Percentiles rank a stretch among this genome's conserved stretches.
Evolutionary conservation across 2,797 vertebrate genomes (phyloP).

Genomic region (Brachyalestes nurse): DNA sequence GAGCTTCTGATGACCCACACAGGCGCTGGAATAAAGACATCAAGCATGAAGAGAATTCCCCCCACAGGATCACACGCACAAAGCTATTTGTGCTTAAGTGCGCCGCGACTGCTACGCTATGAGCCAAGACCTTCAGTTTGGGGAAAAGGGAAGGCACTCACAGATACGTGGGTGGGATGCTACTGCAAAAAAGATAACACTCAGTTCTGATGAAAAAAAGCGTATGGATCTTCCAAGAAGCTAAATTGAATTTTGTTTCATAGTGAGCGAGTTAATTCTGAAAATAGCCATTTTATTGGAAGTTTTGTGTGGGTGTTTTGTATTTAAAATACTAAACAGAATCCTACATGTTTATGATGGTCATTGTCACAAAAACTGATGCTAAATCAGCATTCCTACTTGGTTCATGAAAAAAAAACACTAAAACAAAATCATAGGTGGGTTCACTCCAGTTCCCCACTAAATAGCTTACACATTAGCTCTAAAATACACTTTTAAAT

Average conservation of each 20-base stretch:
- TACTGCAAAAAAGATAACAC: slow-evolving; percentile 20
- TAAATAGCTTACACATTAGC: too few relatives aligned
- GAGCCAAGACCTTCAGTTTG: slow-evolving; percentile 44
- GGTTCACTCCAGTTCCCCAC: too few relatives aligned
- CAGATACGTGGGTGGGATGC: slow-evolving; percentile 31
- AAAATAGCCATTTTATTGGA: neutral
- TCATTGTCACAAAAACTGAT: too few relatives aligned
- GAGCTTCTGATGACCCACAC: slow-evolving; percentile 45
- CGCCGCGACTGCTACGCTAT: slow-evolving; percentile 48
- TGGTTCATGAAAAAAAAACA: too few relatives aligned
- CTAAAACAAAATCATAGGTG: too few relatives aligned
- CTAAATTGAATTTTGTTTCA: neutral
- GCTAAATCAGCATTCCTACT: too few relatives aligned
- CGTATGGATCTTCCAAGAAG: too few relatives aligned
- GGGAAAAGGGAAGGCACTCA: slow-evolving; percentile 35
- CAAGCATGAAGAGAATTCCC: slow-evolving; percentile 52
- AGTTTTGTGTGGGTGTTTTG: neutral
- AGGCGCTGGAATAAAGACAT: slow-evolving; percentile 49
- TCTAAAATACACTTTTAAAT: too few relatives aligned
- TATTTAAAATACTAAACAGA: too few relatives aligned
- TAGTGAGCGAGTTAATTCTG: neutral
- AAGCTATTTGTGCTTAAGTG: slow-evolving; percentile 56
- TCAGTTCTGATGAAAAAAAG: slow-evolving; percentile 4
- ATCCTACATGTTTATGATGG: too few relatives aligned
- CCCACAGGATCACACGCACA: slow-evolving; percentile 51